phyloP scores from a whole-genome alignment of 2,113 vertebrate species.

The Brachyistius frenatus region DNA sequence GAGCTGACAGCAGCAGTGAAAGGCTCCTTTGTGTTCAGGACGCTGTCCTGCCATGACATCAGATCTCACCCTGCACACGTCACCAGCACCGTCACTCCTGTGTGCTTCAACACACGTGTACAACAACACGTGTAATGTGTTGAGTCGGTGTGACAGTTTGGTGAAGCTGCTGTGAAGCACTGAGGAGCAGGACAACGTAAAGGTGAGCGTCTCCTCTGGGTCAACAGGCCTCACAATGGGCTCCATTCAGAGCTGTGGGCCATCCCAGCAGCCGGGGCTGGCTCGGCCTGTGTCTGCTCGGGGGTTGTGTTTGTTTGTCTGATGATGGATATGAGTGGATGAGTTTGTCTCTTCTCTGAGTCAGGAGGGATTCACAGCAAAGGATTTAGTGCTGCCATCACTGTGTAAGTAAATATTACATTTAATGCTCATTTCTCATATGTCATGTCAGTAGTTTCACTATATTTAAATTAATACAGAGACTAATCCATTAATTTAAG shows the following conservation, averaged over 20 bases:
- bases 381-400: slow-evolving; percentile 40
- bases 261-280: slow-evolving; percentile 76
- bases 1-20: slow-evolving; percentile 62
- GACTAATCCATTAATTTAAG: neutral
- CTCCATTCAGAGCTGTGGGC: slow-evolving; percentile 69
- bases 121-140: neutral
- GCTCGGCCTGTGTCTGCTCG: slow-evolving; percentile 69
- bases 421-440: neutral
- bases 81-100: slow-evolving; percentile 14
- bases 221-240: slow-evolving; percentile 72
- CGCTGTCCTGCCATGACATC: slow-evolving; percentile 68
- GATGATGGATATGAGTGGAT: slow-evolving; percentile 67
- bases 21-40: slow-evolving; percentile 65
- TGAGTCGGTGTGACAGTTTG: neutral
- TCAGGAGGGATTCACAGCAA: slow-evolving; percentile 14
- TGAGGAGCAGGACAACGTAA: slow-evolving; percentile 18
- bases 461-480: neutral
- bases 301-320: slow-evolving; percentile 70
- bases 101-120: neutral
- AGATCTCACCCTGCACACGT: slow-evolving; percentile 35
- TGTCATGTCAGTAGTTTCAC: neutral
- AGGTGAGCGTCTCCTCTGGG: neutral
- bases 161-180: neutral
- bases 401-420: slow-evolving; percentile 41
- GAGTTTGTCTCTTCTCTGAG: slow-evolving; percentile 37